phyloP scores from a whole-genome alignment of 2,113 vertebrate genomes.

The Boulengeromyrus knoepffleri region DNA sequence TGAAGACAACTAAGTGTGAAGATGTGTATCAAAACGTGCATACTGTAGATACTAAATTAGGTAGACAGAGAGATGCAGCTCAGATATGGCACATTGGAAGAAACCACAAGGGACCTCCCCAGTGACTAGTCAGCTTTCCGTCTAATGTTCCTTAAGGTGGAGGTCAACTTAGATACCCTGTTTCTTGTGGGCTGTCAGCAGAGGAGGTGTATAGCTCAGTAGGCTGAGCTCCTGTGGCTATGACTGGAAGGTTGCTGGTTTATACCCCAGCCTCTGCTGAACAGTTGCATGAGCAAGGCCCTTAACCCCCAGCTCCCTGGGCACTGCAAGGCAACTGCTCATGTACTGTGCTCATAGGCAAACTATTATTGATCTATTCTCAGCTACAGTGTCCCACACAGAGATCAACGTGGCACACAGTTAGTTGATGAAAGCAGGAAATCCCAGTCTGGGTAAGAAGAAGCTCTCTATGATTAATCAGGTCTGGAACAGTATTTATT shows the following conservation, averaged over 20 bases:
- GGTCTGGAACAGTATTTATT: background rate
- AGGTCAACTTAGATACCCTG: background rate
- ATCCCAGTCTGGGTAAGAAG: background rate
- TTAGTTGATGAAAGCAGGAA: background rate
- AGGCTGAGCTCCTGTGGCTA: background rate
- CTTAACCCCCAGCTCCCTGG: background rate
- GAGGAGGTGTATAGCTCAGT: background rate
- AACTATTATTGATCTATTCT: background rate
- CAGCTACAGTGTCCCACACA: background rate
- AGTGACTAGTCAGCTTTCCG: background rate
- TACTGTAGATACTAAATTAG: background rate
- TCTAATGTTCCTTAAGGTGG: background rate
- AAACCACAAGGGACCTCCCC: background rate
- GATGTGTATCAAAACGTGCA: background rate
- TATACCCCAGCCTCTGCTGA: background rate
- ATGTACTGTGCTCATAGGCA: background rate
- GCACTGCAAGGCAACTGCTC: background rate
- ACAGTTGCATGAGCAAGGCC: background rate
- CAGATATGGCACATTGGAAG: background rate
- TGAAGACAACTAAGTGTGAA: background rate
- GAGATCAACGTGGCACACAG: background rate
- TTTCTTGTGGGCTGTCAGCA: background rate
- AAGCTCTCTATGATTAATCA: background rate
- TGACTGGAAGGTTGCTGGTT: background rate
- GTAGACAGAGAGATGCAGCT: background rate